Percentiles rank a stretch among this genome's conserved stretches.
Conservation (phyloP, 2,888 invertebrate genomes). For the Athalia circularis region DNA sequence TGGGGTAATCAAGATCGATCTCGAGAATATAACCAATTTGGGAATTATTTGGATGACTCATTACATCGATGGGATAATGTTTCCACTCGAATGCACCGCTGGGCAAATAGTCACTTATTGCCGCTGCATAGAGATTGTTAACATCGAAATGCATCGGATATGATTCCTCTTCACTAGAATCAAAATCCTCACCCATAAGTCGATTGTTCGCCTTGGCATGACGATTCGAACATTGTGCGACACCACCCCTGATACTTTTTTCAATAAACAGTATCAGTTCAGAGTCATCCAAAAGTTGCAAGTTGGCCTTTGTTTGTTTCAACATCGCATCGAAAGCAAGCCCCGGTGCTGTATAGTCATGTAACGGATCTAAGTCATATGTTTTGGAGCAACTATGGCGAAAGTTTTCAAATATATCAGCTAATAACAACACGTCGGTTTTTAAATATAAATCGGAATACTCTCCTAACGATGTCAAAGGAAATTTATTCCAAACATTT, state of each 20-base stretch:
- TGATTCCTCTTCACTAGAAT: background rate
- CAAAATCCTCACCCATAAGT: background rate
- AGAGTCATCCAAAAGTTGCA: too few relatives aligned
- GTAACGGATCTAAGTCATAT: conserved; percentile 44
- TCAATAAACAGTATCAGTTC: conserved; percentile 46
- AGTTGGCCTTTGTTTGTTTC: too few relatives aligned
- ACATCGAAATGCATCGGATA: conserved; percentile 2
- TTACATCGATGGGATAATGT: background rate
- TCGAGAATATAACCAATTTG: too few relatives aligned
- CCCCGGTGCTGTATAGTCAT: conserved; percentile 31
- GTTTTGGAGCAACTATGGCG: conserved; percentile 19
- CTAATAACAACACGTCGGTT: conserved; percentile 39
- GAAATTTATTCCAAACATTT: conserved; percentile 33
- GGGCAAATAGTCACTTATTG: background rate
- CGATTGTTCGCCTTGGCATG: conserved; percentile 40
- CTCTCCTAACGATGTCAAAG: conserved; percentile 29
- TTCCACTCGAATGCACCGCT: background rate
- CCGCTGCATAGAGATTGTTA: background rate
- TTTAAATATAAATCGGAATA: conserved; percentile 31
- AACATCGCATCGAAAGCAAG: too few relatives aligned
- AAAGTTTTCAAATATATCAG: conserved; percentile 49
- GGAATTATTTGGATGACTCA: conserved; percentile 19
- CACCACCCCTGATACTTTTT: conserved; percentile 51
- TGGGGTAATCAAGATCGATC: too few relatives aligned
- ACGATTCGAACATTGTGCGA: conserved; percentile 47